These are phyloP conservation scores for Drosophila austrosaltans DNA, from an alignment of 2,888 invertebrate species.

Conservation along the genomic window DNA sequence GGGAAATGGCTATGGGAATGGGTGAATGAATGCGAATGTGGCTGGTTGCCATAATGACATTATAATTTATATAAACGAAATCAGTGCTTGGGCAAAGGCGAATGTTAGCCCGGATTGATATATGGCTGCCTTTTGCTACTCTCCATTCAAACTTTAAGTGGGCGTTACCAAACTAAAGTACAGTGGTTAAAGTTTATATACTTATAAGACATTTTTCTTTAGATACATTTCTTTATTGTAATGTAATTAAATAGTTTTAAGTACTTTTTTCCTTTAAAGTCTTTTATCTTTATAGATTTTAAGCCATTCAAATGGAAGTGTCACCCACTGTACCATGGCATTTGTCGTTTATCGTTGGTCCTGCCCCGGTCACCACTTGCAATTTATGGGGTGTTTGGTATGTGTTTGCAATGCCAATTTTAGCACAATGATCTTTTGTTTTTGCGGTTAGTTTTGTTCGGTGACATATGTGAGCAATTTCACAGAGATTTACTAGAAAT, in stretches of 20 bases:
- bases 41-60: constrained; percentile 80
- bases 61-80: constrained; percentile 82
- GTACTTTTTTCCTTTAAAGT: background rate
- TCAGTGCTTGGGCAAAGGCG: constrained; percentile 56
- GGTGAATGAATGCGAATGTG: constrained; percentile 45
- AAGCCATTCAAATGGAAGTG: background rate
- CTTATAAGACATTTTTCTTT: background rate
- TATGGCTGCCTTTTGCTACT: constrained; percentile 57
- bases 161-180: constrained; percentile 38
- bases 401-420: constrained; percentile 52
- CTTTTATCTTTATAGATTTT: background rate
- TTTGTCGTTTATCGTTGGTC: constrained; percentile 58
- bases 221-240: background rate
- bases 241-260: background rate
- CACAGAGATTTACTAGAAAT: constrained; percentile 71
- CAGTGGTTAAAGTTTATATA: constrained; percentile 6
- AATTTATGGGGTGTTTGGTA: constrained; percentile 62
- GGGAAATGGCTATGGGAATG: constrained; percentile 18
- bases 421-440: constrained; percentile 49
- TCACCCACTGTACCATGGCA: constrained; percentile 26
- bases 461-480: constrained; percentile 81
- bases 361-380: constrained; percentile 39
- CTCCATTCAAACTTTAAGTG: constrained; percentile 42
- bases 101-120: constrained; percentile 63
- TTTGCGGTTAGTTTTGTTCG: constrained; percentile 33